Evolutionary conservation across 2,113 vertebrate species (phyloP).

Genomic region (Lathamus discolor): DNA sequence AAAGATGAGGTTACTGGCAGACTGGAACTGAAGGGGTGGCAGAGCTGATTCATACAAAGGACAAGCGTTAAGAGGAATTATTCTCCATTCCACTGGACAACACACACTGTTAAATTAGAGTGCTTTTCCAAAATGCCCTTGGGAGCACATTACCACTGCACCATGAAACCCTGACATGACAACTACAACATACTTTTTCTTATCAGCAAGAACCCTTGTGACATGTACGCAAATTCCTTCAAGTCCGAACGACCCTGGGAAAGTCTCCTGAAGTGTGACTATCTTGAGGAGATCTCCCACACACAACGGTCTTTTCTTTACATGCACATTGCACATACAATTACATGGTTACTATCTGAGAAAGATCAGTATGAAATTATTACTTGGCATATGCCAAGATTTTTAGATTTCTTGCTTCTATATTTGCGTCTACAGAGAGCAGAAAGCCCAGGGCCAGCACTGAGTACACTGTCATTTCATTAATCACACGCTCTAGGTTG

Average conservation of each 20-base stretch:
- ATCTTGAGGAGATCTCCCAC: neutral
- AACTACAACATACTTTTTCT: neutral
- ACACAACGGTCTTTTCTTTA: neutral
- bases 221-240: neutral
- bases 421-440: neutral
- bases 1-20: neutral
- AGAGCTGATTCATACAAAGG: neutral
- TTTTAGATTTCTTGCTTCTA: neutral
- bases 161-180: neutral
- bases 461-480: neutral
- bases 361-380: neutral
- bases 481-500: fast-evolving
- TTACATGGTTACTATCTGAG: neutral
- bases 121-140: neutral
- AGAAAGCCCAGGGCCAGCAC: neutral
- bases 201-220: neutral
- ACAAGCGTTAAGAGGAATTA: neutral
- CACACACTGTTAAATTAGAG: neutral
- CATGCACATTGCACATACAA: neutral
- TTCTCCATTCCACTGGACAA: neutral
- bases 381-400: neutral
- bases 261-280: neutral
- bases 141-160: neutral
- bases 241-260: neutral
- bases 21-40: neutral